Conservation (phyloP, 2,888 invertebrate genomes). For the Agriopis aurantiaria region DNA sequence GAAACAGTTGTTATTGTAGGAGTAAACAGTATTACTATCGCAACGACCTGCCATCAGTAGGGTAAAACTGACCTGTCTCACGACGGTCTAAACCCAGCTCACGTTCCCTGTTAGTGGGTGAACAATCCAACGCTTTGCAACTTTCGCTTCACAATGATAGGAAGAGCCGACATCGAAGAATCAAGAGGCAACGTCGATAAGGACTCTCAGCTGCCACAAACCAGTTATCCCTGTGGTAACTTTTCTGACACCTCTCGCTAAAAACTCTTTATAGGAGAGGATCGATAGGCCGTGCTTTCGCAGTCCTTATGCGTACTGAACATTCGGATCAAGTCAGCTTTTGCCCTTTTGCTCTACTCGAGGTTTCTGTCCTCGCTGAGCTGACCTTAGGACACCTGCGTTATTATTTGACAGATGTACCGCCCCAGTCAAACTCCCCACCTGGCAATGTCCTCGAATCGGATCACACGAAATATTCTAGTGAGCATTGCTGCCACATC, state of each 20-base stretch:
- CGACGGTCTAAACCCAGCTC: conserved; percentile 89
- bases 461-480: conserved; percentile 75
- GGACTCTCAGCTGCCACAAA: conserved; percentile 88
- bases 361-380: conserved; percentile 90
- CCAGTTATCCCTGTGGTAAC: conserved; percentile 91
- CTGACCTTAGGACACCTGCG: conserved; percentile 88
- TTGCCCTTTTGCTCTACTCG: conserved; percentile 90
- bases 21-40: conserved; percentile 85
- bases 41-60: conserved; percentile 85
- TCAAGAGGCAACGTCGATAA: conserved; percentile 86
- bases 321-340: conserved; percentile 89
- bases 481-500: conserved; percentile 73
- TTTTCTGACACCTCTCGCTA: conserved; percentile 90
- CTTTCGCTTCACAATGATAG: conserved; percentile 74
- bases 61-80: conserved; percentile 88
- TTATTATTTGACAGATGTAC: conserved; percentile 89
- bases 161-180: no score
- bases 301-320: conserved; percentile 88
- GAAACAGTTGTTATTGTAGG: conserved; percentile 44
- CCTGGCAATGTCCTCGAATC: conserved; percentile 87
- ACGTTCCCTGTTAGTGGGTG: conserved; percentile 89
- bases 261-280: conserved; percentile 86
- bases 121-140: conserved; percentile 91
- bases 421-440: conserved; percentile 89
- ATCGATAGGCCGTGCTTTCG: conserved; percentile 90